A percentile compares a stretch with the other conserved stretches of the same genome.
phyloP scores from a whole-genome alignment of 2,113 vertebrate genomes.

The Isichthys henryi region DNA sequence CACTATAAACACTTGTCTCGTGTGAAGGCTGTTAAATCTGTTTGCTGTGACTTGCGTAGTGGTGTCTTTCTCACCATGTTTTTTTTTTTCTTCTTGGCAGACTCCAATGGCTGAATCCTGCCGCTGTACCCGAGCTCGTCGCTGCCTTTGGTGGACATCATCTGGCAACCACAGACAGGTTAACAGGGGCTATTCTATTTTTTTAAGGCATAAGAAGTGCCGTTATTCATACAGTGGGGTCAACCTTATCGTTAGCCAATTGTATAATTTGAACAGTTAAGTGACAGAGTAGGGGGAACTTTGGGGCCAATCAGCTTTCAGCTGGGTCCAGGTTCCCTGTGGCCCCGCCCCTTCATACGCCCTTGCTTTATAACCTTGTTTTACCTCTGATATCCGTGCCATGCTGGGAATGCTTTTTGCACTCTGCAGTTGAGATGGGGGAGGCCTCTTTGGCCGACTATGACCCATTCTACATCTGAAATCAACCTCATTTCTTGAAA shows the following conservation, averaged over 20 bases:
- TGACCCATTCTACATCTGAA: background rate
- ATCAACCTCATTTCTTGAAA: background rate
- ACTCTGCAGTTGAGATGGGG: background rate
- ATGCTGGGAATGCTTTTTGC: background rate
- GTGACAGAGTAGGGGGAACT: background rate
- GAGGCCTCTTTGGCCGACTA: background rate
- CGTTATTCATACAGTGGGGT: background rate
- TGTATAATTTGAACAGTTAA: background rate
- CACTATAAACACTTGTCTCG: conserved; percentile 53
- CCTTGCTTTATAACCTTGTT: background rate
- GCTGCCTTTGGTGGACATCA: background rate
- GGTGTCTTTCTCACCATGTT: conserved; percentile 32
- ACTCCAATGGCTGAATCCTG: background rate
- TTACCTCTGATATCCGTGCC: background rate
- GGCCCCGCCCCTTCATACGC: background rate
- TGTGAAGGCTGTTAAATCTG: conserved; percentile 32
- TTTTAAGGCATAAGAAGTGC: background rate
- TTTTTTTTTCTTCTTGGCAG: conserved; percentile 11
- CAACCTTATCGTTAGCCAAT: background rate
- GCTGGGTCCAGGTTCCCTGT: background rate
- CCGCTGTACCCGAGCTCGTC: background rate
- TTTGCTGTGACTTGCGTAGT: conserved; percentile 23
- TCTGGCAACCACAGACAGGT: background rate
- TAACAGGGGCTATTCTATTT: background rate
- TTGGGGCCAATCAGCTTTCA: background rate